Evolutionary conservation across 2,797 vertebrate genomes (phyloP), one percentile per base, ranked within the genome.

Genomic region (Masticophis lateralis): DNA sequence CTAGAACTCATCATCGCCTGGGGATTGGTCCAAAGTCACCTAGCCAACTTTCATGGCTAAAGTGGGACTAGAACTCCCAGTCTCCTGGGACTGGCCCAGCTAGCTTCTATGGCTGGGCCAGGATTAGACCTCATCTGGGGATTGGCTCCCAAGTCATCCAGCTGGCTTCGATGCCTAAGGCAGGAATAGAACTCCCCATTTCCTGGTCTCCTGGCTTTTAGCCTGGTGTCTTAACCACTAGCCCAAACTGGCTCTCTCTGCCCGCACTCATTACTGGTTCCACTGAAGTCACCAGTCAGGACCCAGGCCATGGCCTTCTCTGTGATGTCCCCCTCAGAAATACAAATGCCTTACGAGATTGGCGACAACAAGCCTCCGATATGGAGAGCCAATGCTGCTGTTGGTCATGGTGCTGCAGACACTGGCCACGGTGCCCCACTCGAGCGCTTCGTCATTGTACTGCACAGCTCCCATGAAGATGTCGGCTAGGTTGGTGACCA

Each of bases 381-480:
- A 98, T 0, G 96, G 53, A 0, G 94, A 88, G 14, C 79, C 63
- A 0, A 47, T 8, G 59, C 6, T 28, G 0, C 0, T 0, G 43
- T 56, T 92, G 90, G 18, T 95, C 96, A 99, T 98, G 11, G 98
- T 89, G 3, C 86, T n/a, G 66, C 98, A 99, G 20, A 98, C 92
- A 25, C 94, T 94, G 1, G 74, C 94, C 66, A 99, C 98, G 2
- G 96, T 96, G 95, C 95, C 94, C 61, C 96, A 0, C 2, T 63
- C 4, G 91, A 93, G 0, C 92, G 95, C 92, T 98, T 98, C 83
- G 1, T 97, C 95, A 27, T 99, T 98, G 95, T 98, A 98, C 96
- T 99, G 98, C 94, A 98, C 98, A 0, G 97, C 93, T 18, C 98
- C 98, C 96, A 98, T 98, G 88, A 99, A 88, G 90, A 98, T 96